Evolutionary conservation across 2,888 invertebrate genomes (phyloP), one percentile per base, ranked within the genome.

Genomic region (Netelia inedita): DNA sequence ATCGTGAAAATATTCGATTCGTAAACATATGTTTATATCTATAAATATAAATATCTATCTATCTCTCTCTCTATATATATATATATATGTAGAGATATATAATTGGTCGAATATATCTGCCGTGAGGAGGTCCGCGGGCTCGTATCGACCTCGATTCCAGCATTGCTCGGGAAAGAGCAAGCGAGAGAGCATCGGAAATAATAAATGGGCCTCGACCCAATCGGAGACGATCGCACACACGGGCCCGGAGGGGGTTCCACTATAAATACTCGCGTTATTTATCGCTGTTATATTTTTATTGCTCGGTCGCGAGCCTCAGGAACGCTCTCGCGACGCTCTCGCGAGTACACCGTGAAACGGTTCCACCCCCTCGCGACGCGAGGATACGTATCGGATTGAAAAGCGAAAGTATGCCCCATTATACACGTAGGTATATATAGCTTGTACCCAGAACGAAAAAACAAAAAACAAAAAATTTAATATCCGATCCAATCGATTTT

Each of bases 201-300:
- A 91, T 91, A 91, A 91, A 92, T 91, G 89, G 88, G 83, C 85
- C 84, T 86, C 85, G 83, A 87, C 80, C 88, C 88, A 89, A 91
- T 91, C 88, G 88, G 75, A 76, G 87, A 84, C 83, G 88, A 89
- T 89, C 85, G 79, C 73, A 82, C 74, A 78, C 65, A 41, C 68
- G 61, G 68, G 41, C 84, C 83, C 82, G 86, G 83, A 82, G 88
- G 85, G 81, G 82, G 86, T 82, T 78, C 85, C 83, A 88, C 90
- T 91, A 92, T 90, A 91, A 91, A 92, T 91, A 90, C 86, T 28
- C 80, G 87, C 50, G 73, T 82, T 78, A 81, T 81, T 79, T 85
- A 82, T 82, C 63, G 76, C 78, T 53, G 75, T 46, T 53, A 68
- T 63, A 66, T 61, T 78, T 83, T 73, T 74, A 72, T 50, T 68